phyloP scores from a whole-genome alignment of 37 sponge, comb jelly and placozoan genomes.

The Beroe forskalii region DNA sequence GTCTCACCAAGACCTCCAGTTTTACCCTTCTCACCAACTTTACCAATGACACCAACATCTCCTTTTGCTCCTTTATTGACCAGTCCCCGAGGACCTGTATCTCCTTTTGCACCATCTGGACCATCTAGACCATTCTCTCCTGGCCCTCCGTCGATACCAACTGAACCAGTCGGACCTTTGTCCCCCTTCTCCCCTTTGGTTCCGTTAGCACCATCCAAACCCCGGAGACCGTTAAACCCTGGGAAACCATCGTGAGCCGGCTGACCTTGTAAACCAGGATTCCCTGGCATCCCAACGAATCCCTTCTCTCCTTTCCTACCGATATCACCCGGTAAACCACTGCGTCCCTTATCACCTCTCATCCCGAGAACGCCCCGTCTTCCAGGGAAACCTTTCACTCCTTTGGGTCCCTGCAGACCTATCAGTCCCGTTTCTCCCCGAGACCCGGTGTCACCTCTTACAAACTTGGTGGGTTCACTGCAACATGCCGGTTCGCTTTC shows the following conservation, averaged over 20 bases:
- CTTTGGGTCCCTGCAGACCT: not conserved
- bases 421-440: not conserved
- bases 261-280: not conserved
- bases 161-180: slow-evolving; percentile 3
- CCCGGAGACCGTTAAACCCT: not conserved
- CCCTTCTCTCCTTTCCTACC: slow-evolving; percentile 45
- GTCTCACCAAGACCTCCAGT: not conserved
- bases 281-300: not conserved
- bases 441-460: slow-evolving; percentile 4
- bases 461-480: slow-evolving; percentile 28
- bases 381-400: slow-evolving; percentile 32
- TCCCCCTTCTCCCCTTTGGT: slow-evolving; percentile 14
- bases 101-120: not conserved
- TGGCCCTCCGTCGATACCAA: not conserved
- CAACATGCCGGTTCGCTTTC: not conserved
- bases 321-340: slow-evolving; percentile 32
- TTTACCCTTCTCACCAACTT: not conserved
- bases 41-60: slow-evolving; percentile 1
- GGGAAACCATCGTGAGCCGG: not conserved
- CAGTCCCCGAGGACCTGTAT: not conserved
- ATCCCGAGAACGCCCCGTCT: not conserved
- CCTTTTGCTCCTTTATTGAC: slow-evolving; percentile 43
- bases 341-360: not conserved
- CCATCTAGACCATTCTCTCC: slow-evolving; percentile 4
- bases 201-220: slow-evolving; percentile 47